These are phyloP conservation scores for Chrysoperla carnea DNA, from an alignment of 1,140 invertebrate species.

Conservation along the genomic window DNA sequence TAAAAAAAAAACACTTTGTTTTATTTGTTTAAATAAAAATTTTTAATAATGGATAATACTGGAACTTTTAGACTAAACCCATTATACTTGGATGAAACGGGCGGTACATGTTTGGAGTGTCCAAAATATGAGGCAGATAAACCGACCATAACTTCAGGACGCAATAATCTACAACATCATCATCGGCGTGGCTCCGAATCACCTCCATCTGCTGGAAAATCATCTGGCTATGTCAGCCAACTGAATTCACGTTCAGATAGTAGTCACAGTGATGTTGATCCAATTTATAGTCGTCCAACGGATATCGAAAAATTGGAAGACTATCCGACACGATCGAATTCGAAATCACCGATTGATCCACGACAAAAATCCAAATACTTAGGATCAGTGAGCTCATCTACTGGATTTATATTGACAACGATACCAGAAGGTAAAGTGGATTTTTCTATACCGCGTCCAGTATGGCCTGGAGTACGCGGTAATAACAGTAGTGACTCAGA, in stretches of 20 bases:
- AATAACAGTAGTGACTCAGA: neutral
- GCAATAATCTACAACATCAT: neutral
- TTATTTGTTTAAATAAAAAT: neutral
- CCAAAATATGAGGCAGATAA: neutral
- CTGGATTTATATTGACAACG: constrained; percentile 15
- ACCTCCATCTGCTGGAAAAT: constrained; percentile 8
- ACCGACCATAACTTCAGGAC: neutral
- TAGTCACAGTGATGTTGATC: constrained; percentile 11
- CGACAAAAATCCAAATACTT: constrained; percentile 18
- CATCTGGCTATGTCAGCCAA: constrained; percentile 19
- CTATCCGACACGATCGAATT: neutral
- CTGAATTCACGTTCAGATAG: constrained; percentile 10
- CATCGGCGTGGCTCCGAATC: constrained; percentile 1
- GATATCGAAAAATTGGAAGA: neutral
- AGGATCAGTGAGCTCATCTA: constrained; percentile 13
- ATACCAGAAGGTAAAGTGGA: constrained; percentile 22
- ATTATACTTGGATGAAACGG: neutral
- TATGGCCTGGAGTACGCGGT: constrained; percentile 13
- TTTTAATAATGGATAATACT: neutral
- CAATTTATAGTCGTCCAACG: constrained; percentile 8
- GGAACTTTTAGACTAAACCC: neutral
- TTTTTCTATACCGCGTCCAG: constrained; percentile 16
- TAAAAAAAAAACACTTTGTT: neutral
- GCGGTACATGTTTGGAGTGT: neutral
- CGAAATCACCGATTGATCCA: constrained; percentile 3